Evolutionary conservation across 1,140 invertebrate species (phyloP).

Genomic region (Gonioctena quinquepunctata): DNA sequence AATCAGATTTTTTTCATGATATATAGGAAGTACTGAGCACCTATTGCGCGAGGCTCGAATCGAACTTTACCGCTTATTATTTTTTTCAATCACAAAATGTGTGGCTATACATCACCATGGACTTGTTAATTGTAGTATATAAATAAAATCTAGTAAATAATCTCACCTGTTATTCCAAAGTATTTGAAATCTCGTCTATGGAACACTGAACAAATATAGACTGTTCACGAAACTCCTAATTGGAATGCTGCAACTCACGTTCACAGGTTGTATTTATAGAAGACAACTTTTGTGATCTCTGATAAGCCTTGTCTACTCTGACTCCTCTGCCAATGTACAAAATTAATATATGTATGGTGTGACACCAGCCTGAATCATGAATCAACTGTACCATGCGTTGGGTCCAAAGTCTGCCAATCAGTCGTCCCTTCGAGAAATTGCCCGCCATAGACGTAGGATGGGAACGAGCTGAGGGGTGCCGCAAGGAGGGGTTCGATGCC

Average conservation of each 20-base stretch:
- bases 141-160: not conserved
- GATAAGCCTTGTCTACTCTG: not conserved
- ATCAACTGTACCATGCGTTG: constrained; percentile 1
- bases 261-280: not conserved
- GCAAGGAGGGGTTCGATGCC: too few species aligned
- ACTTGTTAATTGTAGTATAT: not conserved
- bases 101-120: not conserved
- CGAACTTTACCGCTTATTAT: too few species aligned
- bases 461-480: not conserved
- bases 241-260: not conserved
- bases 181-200: not conserved
- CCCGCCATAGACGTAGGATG: not conserved
- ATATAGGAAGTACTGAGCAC: too few species aligned
- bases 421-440: not conserved
- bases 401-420: not conserved
- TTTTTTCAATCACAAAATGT: too few species aligned
- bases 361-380: not conserved
- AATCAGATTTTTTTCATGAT: too few species aligned
- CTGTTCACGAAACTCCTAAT: not conserved
- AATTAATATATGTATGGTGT: not conserved
- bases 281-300: not conserved
- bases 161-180: not conserved
- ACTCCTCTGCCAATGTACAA: not conserved
- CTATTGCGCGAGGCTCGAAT: too few species aligned
- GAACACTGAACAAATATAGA: not conserved